Conservation (phyloP, 2,113 vertebrate genomes). For the Vireo altiloquus region DNA sequence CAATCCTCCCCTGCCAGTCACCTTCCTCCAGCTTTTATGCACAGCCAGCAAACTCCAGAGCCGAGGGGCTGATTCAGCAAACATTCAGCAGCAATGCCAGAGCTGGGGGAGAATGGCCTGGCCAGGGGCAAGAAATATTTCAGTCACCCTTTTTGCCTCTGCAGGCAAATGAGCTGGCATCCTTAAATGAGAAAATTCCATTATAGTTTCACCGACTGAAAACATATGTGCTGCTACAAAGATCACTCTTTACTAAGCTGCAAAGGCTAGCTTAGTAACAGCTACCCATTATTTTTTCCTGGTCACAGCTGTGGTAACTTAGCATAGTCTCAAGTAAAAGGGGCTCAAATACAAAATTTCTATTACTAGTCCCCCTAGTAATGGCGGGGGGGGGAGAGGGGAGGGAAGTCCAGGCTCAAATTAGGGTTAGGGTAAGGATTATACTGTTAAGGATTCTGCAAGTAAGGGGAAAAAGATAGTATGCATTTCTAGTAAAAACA, state of each 20-base stretch:
- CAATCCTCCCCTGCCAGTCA: background rate
- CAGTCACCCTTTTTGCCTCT: background rate
- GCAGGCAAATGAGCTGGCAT: background rate
- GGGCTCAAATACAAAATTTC: background rate
- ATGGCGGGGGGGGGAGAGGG: too few species aligned
- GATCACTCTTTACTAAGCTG: background rate
- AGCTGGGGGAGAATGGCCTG: accelerated
- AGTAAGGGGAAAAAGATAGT: background rate
- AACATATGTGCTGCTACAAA: background rate
- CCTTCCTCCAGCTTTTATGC: background rate
- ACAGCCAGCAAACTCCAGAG: background rate
- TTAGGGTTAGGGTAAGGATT: too few species aligned
- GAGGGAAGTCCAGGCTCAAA: too few species aligned
- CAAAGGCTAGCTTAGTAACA: background rate
- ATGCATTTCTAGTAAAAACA: background rate
- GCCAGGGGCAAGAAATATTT: background rate
- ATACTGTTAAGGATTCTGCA: background rate
- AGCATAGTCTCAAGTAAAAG: background rate
- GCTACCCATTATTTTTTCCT: background rate
- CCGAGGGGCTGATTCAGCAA: background rate
- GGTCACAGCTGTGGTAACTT: background rate
- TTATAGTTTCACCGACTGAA: background rate
- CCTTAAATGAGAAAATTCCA: background rate
- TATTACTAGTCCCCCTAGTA: too few species aligned
- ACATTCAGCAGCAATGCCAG: accelerated